Conservation (phyloP, 1,140 invertebrate genomes). For the Ceratina japonica region DNA sequence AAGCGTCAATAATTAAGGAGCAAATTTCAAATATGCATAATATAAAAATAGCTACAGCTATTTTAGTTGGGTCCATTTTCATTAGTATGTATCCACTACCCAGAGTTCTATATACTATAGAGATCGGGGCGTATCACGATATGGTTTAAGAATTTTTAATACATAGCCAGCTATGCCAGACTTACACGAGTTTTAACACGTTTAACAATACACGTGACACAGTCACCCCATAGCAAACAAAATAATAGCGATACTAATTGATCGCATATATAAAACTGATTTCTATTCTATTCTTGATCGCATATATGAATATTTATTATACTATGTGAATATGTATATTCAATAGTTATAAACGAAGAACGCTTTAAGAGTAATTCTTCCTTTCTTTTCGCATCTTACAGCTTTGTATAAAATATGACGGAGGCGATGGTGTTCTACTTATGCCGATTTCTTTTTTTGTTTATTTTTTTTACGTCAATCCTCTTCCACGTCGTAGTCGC, state of each 20-base stretch:
- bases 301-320: neutral
- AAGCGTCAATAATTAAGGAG: too few relatives aligned
- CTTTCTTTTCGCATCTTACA: constrained; percentile 40
- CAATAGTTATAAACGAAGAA: constrained; percentile 25
- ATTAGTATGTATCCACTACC: too few relatives aligned
- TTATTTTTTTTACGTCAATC: constrained; percentile 32
- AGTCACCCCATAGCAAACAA: constrained; percentile 10
- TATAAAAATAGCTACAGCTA: too few relatives aligned
- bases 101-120: too few relatives aligned
- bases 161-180: neutral
- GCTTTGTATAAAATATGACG: constrained; percentile 48
- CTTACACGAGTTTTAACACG: constrained; percentile 16
- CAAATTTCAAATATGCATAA: too few relatives aligned
- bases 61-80: too few relatives aligned
- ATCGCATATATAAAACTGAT: neutral
- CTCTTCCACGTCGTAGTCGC: constrained; percentile 38
- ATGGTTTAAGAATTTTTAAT: constrained; percentile 1
- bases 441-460: constrained; percentile 13
- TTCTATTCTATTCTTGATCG: too few relatives aligned
- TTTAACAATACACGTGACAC: constrained; percentile 27
- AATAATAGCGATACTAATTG: constrained; percentile 21
- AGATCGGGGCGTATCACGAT: too few relatives aligned
- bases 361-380: constrained; percentile 36
- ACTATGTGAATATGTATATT: neutral
- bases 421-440: constrained; percentile 11